phyloP scores from a whole-genome alignment of 2,888 invertebrate species.

The Megaustenia siamemsis region DNA sequence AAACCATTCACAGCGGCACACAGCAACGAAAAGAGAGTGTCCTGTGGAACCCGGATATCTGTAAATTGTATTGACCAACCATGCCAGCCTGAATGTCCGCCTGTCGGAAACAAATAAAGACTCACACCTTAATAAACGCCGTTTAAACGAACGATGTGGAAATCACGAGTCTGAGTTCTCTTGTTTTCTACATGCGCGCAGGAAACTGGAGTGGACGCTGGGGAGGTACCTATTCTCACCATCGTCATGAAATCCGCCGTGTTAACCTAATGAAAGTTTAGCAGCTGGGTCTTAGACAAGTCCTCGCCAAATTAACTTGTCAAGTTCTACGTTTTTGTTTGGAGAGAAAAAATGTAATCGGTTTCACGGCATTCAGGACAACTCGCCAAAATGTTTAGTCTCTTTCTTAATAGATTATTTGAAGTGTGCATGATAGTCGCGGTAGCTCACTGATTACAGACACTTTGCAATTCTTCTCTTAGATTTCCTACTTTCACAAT shows the following conservation, averaged over 20 bases:
- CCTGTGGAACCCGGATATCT: slow-evolving; percentile 34
- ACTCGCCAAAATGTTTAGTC: too few species aligned
- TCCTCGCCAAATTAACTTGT: not conserved
- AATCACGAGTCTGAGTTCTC: not conserved
- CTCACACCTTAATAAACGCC: slow-evolving; percentile 43
- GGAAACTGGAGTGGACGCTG: slow-evolving; percentile 46
- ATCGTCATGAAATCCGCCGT: slow-evolving; percentile 36
- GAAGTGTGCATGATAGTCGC: too few species aligned
- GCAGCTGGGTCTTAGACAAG: not conserved
- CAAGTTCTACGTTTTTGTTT: too few species aligned
- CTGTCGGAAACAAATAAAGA: slow-evolving; percentile 13
- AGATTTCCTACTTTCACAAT: too few species aligned
- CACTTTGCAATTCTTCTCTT: too few species aligned
- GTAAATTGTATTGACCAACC: slow-evolving; percentile 59
- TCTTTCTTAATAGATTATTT: too few species aligned
- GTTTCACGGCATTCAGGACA: too few species aligned
- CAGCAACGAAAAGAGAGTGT: slow-evolving; percentile 39
- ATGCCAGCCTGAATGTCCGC: slow-evolving; percentile 47
- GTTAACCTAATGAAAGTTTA: slow-evolving; percentile 42
- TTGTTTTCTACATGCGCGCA: slow-evolving; percentile 39
- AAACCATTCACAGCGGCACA: slow-evolving; percentile 32
- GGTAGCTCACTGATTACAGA: too few species aligned
- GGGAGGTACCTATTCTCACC: slow-evolving; percentile 41
- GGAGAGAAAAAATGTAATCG: too few species aligned
- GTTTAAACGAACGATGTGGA: slow-evolving; percentile 26